These are phyloP conservation scores for Meloidogyne hapla DNA, from an alignment of 1,140 invertebrate species.

Conservation along the genomic window DNA sequence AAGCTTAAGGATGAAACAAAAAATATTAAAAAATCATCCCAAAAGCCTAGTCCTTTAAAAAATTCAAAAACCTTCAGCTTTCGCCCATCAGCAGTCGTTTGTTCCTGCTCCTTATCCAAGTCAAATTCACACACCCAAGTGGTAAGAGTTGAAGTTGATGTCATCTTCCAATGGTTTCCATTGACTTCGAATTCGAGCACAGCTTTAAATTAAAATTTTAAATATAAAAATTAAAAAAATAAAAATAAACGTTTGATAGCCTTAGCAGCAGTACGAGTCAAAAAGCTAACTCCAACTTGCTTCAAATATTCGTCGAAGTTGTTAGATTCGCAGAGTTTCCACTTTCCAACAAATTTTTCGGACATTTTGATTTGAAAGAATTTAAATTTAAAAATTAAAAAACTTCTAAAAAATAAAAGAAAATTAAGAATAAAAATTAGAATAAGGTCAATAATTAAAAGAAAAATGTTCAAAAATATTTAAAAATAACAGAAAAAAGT, in stretches of 20 bases:
- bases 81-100: conserved; percentile 34
- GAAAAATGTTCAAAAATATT: too few relatives aligned
- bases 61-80: conserved; percentile 23
- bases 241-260: not conserved
- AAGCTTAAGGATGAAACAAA: too few relatives aligned
- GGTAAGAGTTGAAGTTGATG: conserved; percentile 35
- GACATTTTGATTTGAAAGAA: conserved; percentile 21
- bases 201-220: conserved; percentile 1
- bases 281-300: conserved; percentile 32
- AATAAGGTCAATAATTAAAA: too few relatives aligned
- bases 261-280: conserved; percentile 30
- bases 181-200: conserved; percentile 22
- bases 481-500: too few relatives aligned
- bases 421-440: too few relatives aligned
- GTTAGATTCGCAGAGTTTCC: conserved; percentile 31
- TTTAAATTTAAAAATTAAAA: too few relatives aligned
- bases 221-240: not conserved
- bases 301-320: conserved; percentile 37
- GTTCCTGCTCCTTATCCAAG: conserved; percentile 33
- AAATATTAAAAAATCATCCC: too few relatives aligned
- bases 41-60: not conserved
- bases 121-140: conserved; percentile 33
- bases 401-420: too few relatives aligned
- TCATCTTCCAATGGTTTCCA: conserved; percentile 39
- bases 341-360: conserved; percentile 33